These are phyloP conservation scores for Papilio xuthus DNA, from an alignment of 1,140 invertebrate genomes.

Conservation along the genomic window DNA sequence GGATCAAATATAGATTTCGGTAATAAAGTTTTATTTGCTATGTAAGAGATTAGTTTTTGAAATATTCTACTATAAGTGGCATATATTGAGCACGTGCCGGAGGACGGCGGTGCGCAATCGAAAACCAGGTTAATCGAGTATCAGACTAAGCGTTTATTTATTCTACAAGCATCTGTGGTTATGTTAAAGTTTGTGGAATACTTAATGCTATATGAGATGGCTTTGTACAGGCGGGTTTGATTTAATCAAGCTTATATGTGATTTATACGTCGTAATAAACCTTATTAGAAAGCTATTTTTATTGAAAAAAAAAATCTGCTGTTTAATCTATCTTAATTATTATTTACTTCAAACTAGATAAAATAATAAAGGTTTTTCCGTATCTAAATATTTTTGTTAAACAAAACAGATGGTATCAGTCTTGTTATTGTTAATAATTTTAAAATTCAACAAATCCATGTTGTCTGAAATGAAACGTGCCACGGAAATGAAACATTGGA, in stretches of 20 bases:
- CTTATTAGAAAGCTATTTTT: too few relatives aligned
- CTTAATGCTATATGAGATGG: not conserved
- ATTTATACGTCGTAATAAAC: not conserved
- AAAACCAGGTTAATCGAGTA: constrained; percentile 25
- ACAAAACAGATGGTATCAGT: not conserved
- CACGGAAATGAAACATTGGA: not conserved
- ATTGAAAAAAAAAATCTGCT: too few relatives aligned
- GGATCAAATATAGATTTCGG: too few relatives aligned
- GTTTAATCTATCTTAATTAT: too few relatives aligned
- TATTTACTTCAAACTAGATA: not conserved
- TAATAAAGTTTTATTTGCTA: not conserved
- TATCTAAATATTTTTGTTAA: not conserved
- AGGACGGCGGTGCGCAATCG: not conserved
- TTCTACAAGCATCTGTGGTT: not conserved
- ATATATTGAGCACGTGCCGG: not conserved
- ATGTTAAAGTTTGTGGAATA: not conserved
- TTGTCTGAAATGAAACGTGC: not conserved
- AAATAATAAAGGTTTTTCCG: too few relatives aligned
- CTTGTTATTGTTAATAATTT: not conserved
- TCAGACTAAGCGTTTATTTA: not conserved
- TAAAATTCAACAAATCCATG: not conserved
- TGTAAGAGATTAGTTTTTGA: not conserved
- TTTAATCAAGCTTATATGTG: not conserved
- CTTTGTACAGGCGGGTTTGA: not conserved
- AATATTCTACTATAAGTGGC: not conserved